Evolutionary conservation across 2,113 vertebrate species (phyloP).

Genomic region (Myrmecobius fasciatus): DNA sequence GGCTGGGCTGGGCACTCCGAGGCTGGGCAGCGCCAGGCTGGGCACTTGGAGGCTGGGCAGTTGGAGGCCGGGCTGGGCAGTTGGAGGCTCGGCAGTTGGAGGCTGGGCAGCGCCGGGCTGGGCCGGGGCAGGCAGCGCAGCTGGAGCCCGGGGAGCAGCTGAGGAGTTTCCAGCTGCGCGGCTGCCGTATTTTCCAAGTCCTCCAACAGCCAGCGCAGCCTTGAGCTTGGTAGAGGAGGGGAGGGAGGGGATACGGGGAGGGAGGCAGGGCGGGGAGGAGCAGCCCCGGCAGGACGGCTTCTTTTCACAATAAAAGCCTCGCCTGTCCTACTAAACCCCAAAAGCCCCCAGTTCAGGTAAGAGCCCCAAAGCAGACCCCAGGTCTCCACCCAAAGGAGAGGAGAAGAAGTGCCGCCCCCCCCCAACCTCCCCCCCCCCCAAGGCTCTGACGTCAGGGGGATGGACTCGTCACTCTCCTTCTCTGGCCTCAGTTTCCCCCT

Average conservation of each 20-base stretch:
- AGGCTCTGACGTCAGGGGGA: background rate
- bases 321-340: constrained; percentile 26
- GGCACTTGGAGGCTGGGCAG: background rate
- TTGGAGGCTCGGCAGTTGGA: no score
- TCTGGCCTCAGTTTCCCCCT: background rate
- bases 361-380: background rate
- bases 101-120: no score
- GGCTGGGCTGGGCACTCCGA: no score
- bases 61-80: no score
- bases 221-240: background rate
- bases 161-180: background rate
- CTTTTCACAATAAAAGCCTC: constrained; percentile 84
- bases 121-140: background rate
- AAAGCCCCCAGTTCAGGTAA: background rate
- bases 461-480: background rate
- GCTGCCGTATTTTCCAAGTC: background rate
- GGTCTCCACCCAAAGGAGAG: background rate
- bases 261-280: background rate
- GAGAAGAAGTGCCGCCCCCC: background rate
- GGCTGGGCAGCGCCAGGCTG: no score
- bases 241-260: background rate
- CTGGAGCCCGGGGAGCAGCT: background rate
- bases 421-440: no score
- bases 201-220: background rate
- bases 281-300: constrained; percentile 54